Base-by-base conservation (phyloP, 2,888 invertebrate genomes). In the Agonopterix heracliana region DNA sequence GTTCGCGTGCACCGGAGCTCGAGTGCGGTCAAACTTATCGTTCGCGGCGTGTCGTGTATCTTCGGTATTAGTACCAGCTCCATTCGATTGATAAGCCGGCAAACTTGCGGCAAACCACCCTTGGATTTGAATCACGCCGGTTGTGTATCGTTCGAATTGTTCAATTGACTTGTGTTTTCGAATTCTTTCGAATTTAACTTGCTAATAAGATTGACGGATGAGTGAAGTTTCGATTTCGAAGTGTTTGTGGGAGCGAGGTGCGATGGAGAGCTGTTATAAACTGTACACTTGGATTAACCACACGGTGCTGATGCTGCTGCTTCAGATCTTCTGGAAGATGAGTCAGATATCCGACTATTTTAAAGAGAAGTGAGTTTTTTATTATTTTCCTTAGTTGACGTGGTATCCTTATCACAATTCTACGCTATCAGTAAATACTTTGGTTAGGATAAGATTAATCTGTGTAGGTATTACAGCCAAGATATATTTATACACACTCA, bases 291-390 rank as follows among this genome's bases (percentile, higher is more conserved):
- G 86, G 88, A 77, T 88, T 58, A 85, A 83, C 69, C 78, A 87
- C 57, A 83, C 85, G 10, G 59, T 87, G 59, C 67, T 88, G 60
- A 87, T 87, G 87, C 67, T 87, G 64, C 69, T 87, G 48, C 77
- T 87, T 54, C 87, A 88, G 68, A 85, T 87, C 63, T 81, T 88
- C 66, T 88, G 88, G 88, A 88, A 88, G 70, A 78, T 87, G 61
- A 85, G 78, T 71, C 88, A 88, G 67, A 78, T 88, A 67, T 80
- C 85, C 52, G 82, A 86, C 70, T 88, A 72, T 63, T 85, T 88
- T 54, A 81, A 71, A 55, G 81, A 79, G 64, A 83, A 82, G 88
- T 88, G 57, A 87, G 88, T 81, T 63, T 50, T 47, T 54, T 35
- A 11, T 35, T 8, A 12, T 44, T 10, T 41, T 12, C 11, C 9